Base-by-base conservation (phyloP, 1,140 invertebrate species). In the Pissodes strobi region DNA sequence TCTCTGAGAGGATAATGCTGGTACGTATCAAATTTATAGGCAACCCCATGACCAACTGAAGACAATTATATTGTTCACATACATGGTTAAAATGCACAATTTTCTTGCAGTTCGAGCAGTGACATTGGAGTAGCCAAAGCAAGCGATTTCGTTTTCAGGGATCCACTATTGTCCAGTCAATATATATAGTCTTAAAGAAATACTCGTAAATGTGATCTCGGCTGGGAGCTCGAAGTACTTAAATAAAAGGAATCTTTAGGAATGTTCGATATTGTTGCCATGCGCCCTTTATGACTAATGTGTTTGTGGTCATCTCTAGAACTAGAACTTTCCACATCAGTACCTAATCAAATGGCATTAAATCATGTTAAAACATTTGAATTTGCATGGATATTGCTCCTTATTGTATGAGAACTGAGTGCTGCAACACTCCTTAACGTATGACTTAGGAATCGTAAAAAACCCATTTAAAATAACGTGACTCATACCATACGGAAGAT, bases 1-100 rank as follows among this genome's bases (percentile, higher is more conserved):
- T 66, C 68, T 0, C 55, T 69, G 8, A 69, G 68, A 25, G 68
- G 59, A 15, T 66, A 63, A 65, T 10, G 21, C 10, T 56, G n/a
- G 21, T 2, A 23, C 4, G 13, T 48, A 23, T 48, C 18, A 10
- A 13, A 4, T 21, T 15, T 21, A 10, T 45, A 18, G 6, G 9
- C 15, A 13, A 15, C 27, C 0, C n/a, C 27, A 34, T 8, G 6
- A 12, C 15, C 38, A 9, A 41, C 5, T 41, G n/a, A 41, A 41
- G 9, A n/a, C 17, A 41, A 6, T 13, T 18, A 8, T n/a, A n/a
- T 15, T 41, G 17, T 13, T 37, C 30, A 12, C 30, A 13, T 37
- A 37, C n/a, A 37, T 37, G 13, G 13, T 1, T 43, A 43, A 13
- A 17, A 46, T n/a, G 5, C 4, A 46, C 10, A 8, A 15, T 13